A percentile compares a stretch with the other conserved stretches of the same genome.
Evolutionary conservation across 2,797 vertebrate species (phyloP).

Genomic region (Sebastiscus albofasciatus): DNA sequence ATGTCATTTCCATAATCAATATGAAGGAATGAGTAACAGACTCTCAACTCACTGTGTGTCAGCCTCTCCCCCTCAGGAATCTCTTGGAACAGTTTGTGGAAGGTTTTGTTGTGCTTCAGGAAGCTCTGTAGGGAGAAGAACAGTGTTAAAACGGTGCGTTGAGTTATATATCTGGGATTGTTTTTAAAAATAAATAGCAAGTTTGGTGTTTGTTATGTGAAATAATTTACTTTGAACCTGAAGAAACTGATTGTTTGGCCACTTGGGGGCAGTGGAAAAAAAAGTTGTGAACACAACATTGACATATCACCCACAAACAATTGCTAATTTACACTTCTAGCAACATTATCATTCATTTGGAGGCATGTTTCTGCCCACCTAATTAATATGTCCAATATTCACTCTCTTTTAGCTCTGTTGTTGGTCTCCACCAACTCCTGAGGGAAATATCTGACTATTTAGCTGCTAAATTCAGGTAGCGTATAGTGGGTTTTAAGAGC

Average conservation of each 20-base stretch:
- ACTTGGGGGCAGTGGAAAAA: neutral
- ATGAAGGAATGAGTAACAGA: conserved; percentile 30
- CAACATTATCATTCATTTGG: neutral
- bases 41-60: conserved; percentile 78
- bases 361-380: neutral
- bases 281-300: neutral
- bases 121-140: conserved; percentile 54
- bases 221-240: neutral
- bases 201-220: neutral
- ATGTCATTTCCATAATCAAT: conserved; percentile 42
- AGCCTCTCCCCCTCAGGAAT: conserved; percentile 76
- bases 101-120: conserved; percentile 74
- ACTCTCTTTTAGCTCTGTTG: neutral
- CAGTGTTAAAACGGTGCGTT: neutral
- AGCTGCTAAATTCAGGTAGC: too few relatives aligned
- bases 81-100: conserved; percentile 85
- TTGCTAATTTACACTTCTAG: too few relatives aligned
- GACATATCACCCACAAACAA: neutral
- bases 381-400: neutral
- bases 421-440: neutral
- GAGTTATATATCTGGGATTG: neutral
- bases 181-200: neutral
- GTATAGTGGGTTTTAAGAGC: neutral
- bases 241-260: neutral
- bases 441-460: neutral